Evolutionary conservation across 2,113 vertebrate species (phyloP), one percentile per base, ranked within the genome.

Genomic region (Montifringilla adamsi): DNA sequence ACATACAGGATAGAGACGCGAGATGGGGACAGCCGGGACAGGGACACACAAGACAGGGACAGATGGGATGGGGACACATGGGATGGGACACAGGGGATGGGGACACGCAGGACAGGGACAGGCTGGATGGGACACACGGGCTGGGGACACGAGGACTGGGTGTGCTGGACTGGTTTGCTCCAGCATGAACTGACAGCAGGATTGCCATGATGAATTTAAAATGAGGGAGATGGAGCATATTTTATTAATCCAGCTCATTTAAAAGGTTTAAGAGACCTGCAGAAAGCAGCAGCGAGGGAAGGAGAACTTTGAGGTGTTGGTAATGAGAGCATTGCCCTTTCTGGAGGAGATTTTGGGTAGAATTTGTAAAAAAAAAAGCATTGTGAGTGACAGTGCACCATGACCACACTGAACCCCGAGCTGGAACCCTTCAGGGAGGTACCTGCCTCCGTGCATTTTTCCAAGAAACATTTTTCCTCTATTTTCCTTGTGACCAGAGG

Each of bases 301-400:
- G 46, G 56, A 66, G 39, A 59, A 21, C 6, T 18, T 6, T 0
- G 2, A 23, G 44, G 28, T n/a, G 26, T 17, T 11, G 30, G 22
- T 11, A 24, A 59, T 7, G 3, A 8, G 11, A 73, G 17, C 50
- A 37, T 37, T 0, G 0, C 33, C 35, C 27, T 50, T 69, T 44
- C 39, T 44, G 39, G n/a, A 49, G 49, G 15, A 89, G 70, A 82
- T 77, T 53, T 66, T 24, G 64, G 39, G 49, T 17, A 53, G 26
- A 63, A 53, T 13, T 82, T 52, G 49, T 13, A 53, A 33, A 78
- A 68, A 6, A n/a, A 6, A 59, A 80, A n/a, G 30, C 7, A 1
- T 15, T 0, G 0, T 27, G 74, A 52, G 43, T 15, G 75, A n/a
- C 1, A 3, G 9, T 37, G 21, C 43, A 50, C 30, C 4, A 5